phyloP scores from a whole-genome alignment of 2,113 vertebrate genomes.

The Syngnathoides biaculeatus region DNA sequence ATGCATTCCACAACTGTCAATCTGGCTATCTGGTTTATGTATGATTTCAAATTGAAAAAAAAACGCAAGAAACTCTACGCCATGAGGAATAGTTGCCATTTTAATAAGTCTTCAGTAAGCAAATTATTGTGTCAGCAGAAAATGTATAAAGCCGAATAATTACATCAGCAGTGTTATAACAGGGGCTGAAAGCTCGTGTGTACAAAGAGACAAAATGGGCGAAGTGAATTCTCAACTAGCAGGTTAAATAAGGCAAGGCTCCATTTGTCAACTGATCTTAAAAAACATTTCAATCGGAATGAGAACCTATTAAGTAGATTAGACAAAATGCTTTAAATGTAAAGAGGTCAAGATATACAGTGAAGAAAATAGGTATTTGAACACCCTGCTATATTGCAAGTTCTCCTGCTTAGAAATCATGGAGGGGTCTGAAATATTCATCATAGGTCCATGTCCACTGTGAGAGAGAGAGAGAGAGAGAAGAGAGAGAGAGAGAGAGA shows the following conservation, averaged over 20 bases:
- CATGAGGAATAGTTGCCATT: constrained; percentile 68
- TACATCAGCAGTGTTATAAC: constrained; percentile 78
- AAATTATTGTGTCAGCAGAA: constrained; percentile 70
- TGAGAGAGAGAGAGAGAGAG: too few relatives aligned
- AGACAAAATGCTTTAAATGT: constrained; percentile 43
- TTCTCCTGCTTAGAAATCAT: too few relatives aligned
- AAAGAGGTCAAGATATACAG: constrained; percentile 37
- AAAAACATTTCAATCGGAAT: constrained; percentile 60
- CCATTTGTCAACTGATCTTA: constrained; percentile 71
- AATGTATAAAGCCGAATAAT: constrained; percentile 69
- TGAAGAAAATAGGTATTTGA: too few relatives aligned
- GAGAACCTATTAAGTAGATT: constrained; percentile 64
- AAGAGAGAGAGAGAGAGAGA: too few relatives aligned
- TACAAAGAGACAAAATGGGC: constrained; percentile 18
- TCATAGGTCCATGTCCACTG: too few relatives aligned
- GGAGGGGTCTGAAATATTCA: too few relatives aligned
- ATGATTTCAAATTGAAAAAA: neutral
- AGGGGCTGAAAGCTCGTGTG: constrained; percentile 53
- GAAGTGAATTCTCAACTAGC: constrained; percentile 72
- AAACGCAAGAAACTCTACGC: constrained; percentile 19
- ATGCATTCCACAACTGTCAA: too few relatives aligned
- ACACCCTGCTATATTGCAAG: too few relatives aligned
- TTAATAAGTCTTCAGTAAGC: constrained; percentile 79
- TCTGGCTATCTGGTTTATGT: too few relatives aligned
- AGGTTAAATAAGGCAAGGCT: constrained; percentile 78